Base-by-base conservation (phyloP, 2,888 invertebrate genomes). In the Aspidiotus destructor region DNA sequence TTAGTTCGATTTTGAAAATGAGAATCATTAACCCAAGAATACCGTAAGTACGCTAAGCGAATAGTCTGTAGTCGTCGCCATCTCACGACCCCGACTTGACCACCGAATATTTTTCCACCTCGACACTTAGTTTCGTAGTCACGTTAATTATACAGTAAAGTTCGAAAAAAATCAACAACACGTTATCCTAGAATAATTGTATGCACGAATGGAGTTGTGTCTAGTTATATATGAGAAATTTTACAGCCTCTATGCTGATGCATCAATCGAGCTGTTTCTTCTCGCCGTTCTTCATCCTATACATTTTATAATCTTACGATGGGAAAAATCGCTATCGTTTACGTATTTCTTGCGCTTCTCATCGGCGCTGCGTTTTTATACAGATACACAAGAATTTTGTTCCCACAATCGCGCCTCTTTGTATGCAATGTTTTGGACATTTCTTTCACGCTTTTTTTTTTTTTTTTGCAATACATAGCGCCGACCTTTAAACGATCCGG, bases 101-200 rank as follows among this genome's bases (percentile, higher is more conserved):
- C 48, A n/a, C 48, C 48, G 48, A 48, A 48, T 48, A 48, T 48
- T 48, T 28, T 48, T 48, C 48, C 48, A n/a, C n/a, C 48, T 48
- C 48, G 48, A 48, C 48, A 48, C 48, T 48, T 48, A 13, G n/a
- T 48, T 48, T 48, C 48, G 48, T n/a, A 28, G 28, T 48, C 48
- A n/a, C 48, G 48, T 48, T 48, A 48, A 48, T 48, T 48, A 48
- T 48, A 48, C 48, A 48, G 48, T 48, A 48, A 48, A n/a, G 48
- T 48, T 48, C 48, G 48, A 48, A 48, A 48, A 48, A 48, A 48
- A 13, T 48, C 48, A 48, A 48, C 48, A 48, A 48, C 48, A 48
- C 48, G 28, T 28, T 28, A 28, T 28, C 5, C 28, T 1, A 28
- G 28, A 28, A 28, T 28, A 28, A 28, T 48, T 48, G n/a, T 48